Conservation (phyloP, 2,113 vertebrate species). For the Sterrhoptilus dennistouni region DNA sequence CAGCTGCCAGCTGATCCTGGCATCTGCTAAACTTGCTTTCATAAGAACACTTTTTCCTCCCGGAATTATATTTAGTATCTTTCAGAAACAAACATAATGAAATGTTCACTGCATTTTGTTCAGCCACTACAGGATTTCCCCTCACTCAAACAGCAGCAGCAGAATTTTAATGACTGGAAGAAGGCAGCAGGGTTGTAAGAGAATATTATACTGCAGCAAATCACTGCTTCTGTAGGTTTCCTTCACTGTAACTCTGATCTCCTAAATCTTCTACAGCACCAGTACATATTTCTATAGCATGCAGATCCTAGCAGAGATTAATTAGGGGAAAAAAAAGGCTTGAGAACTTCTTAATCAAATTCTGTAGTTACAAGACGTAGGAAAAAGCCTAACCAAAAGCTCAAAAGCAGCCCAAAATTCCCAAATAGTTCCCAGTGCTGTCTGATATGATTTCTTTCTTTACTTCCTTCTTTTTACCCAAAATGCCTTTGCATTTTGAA, state of each 20-base stretch:
- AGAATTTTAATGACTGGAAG: slow-evolving; percentile 1
- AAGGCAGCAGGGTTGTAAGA: not conserved
- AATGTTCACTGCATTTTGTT: not conserved
- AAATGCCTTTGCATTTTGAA: slow-evolving; percentile 5
- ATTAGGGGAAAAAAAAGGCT: not conserved
- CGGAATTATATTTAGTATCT: not conserved
- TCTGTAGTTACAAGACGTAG: not conserved
- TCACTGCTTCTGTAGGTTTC: not conserved
- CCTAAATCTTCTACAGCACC: not conserved
- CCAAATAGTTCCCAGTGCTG: not conserved
- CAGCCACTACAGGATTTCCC: not conserved
- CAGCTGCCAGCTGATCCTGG: not conserved
- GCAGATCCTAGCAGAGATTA: not conserved
- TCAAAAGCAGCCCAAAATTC: not conserved
- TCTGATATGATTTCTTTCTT: not conserved
- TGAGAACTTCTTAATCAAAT: not conserved
- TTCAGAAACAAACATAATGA: not conserved
- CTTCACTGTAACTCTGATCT: not conserved
- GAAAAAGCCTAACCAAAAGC: not conserved
- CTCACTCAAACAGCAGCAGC: not conserved
- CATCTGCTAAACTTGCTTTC: not conserved
- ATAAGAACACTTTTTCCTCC: not conserved
- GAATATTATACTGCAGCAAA: not conserved
- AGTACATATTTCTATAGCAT: not conserved
- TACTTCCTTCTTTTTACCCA: not conserved